Evolutionary conservation across 1,140 invertebrate species (phyloP), one percentile per base, ranked within the genome.

Genomic region (Zelostemma sp.): DNA sequence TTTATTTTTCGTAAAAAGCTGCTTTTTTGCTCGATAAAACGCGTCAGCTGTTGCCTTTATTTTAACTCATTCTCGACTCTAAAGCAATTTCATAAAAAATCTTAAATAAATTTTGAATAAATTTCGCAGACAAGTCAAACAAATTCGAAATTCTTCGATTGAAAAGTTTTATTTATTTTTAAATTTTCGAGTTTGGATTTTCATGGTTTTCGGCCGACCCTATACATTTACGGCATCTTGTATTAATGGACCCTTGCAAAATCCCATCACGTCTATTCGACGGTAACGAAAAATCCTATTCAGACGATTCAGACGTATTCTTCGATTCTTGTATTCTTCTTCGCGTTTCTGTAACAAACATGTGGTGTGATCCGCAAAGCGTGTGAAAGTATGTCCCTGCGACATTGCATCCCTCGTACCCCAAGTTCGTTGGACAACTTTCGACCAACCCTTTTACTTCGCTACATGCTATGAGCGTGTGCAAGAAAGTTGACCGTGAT

Each of bases 391-490:
- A 11, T 6, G 11, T 31, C 28, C 28, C 28, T 31, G 28, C 28
- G 11, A 31, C 11, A 31, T 31, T 11, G 28, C 5, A 11, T 11
- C 28, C 28, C 5, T 31, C 28, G 28, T 31, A 31, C 28, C 28
- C 28, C 28, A 31, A 31, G 11, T 6, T 11, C 28, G 11, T 31
- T 31, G 28, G 5, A 11, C 11, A 31, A 31, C 28, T 31, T 31
- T 31, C 28, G 28, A 31, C 5, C 5, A 31, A 67, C 49, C 64
- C 64, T 53, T 60, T 60, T 50, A 31, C 60, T n/a, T 49, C 31
- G 38, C 8, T 48, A 18, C 38, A 31, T 31, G 35, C 41, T 48
- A 21, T 28, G 17, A 11, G 21, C 47, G 18, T 55, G 14, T 28
- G 38, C 14, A 41, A 55, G 57, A 56, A 61, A 67, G 51, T 60